Conservation (phyloP, 2,888 invertebrate genomes). For the Agapostemon virescens region DNA sequence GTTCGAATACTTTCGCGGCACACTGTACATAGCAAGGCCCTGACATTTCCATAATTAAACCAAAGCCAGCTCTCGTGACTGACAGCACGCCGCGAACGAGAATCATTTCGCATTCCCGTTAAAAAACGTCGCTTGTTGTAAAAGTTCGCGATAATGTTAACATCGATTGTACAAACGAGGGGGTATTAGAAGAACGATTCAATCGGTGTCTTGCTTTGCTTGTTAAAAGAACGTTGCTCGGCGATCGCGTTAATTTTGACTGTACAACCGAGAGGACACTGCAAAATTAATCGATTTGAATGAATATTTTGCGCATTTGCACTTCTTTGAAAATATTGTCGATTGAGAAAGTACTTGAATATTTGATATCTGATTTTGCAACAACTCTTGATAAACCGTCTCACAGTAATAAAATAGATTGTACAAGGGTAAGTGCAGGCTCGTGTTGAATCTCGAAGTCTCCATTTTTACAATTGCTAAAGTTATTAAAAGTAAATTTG, state of each 20-base stretch:
- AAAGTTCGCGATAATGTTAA: background rate
- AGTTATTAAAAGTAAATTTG: no score
- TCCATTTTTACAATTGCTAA: no score
- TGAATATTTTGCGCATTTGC: background rate
- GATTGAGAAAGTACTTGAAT: background rate
- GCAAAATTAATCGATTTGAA: background rate
- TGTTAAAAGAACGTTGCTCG: background rate
- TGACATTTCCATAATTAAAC: slow-evolving; percentile 35
- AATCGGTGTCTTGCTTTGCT: no score
- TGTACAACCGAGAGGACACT: background rate
- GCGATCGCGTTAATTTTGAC: background rate
- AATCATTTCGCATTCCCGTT: background rate
- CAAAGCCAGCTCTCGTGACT: slow-evolving; percentile 3
- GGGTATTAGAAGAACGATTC: background rate
- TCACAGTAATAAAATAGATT: no score
- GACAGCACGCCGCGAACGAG: background rate
- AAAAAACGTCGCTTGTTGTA: background rate
- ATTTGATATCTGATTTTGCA: background rate
- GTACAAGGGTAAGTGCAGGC: no score
- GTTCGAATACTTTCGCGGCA: no score
- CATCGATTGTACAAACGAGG: background rate
- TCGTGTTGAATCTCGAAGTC: no score
- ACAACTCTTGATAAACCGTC: no score
- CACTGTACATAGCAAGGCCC: no score
- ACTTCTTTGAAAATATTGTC: background rate